These are phyloP conservation scores for Centropus bengalensis DNA, from an alignment of 2,113 vertebrate genomes.

Conservation along the genomic window DNA sequence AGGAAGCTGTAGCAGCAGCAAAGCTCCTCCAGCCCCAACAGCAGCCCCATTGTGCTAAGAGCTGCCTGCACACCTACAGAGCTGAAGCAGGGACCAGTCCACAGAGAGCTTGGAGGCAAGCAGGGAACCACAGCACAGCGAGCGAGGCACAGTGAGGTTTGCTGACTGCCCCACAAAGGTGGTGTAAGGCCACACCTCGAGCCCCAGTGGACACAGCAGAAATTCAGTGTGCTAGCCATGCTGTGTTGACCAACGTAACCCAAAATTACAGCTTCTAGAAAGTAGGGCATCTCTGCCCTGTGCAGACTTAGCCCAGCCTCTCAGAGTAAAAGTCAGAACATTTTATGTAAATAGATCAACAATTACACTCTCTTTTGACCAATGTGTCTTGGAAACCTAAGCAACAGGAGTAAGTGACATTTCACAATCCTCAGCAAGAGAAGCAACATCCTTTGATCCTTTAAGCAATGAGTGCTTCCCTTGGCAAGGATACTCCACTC, in stretches of 20 bases:
- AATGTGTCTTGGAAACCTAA: background rate
- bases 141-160: background rate
- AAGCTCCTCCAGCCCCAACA: background rate
- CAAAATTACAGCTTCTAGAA: slow-evolving; percentile 18
- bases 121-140: accelerated
- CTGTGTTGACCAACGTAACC: background rate
- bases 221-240: background rate
- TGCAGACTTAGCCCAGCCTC: background rate
- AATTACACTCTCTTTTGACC: background rate
- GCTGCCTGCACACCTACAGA: background rate
- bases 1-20: background rate
- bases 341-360: background rate
- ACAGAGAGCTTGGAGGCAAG: background rate
- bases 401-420: background rate
- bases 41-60: background rate
- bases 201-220: background rate
- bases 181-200: background rate
- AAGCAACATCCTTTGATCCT: background rate
- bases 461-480: background rate
- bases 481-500: background rate
- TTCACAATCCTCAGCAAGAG: background rate
- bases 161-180: background rate
- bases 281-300: background rate
- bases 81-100: background rate
- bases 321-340: background rate